Conservation (phyloP, 30 jellyfish, hydroid and myxozoan species). For the Hydractinia symbiolongicarpus region DNA sequence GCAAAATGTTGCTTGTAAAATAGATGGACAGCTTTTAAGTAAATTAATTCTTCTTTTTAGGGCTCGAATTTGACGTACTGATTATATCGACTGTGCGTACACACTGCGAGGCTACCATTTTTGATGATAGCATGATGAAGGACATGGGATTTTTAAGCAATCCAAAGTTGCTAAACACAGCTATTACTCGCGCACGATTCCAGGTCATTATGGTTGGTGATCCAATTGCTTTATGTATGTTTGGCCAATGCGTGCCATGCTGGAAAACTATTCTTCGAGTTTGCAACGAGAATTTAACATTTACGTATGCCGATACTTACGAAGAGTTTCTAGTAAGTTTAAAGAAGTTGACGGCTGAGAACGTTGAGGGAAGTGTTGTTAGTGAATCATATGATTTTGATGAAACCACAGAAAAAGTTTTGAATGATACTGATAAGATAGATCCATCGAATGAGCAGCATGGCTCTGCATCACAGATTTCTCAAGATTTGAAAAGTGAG, state of each 20-base stretch:
- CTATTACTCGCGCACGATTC: conserved; percentile 67
- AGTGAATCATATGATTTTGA: no score
- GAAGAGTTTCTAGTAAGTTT: conserved; percentile 27
- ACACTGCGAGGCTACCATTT: conserved; percentile 12
- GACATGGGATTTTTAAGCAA: conserved; percentile 53
- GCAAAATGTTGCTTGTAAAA: neutral
- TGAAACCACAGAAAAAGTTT: neutral
- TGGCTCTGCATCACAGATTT: neutral
- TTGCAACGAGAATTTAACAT: conserved; percentile 42
- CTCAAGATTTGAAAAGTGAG: neutral
- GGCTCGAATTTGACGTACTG: conserved; percentile 59
- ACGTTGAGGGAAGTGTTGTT: no score
- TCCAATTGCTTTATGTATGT: conserved; percentile 49
- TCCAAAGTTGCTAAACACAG: conserved; percentile 68
- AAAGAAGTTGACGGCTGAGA: neutral
- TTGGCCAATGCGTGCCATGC: conserved; percentile 62
- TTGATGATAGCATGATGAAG: neutral
- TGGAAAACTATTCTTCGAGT: conserved; percentile 55
- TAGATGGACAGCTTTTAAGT: neutral
- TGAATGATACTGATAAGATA: conserved; percentile 6
- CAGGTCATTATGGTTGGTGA: conserved; percentile 47
- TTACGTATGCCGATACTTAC: conserved; percentile 30
- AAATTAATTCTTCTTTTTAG: conserved; percentile 5
- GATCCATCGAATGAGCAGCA: neutral
- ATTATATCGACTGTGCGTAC: conserved; percentile 61